Percentiles rank a stretch among this genome's conserved stretches.
Conservation (phyloP, 2,113 vertebrate species). For the Austrofundulus limnaeus region DNA sequence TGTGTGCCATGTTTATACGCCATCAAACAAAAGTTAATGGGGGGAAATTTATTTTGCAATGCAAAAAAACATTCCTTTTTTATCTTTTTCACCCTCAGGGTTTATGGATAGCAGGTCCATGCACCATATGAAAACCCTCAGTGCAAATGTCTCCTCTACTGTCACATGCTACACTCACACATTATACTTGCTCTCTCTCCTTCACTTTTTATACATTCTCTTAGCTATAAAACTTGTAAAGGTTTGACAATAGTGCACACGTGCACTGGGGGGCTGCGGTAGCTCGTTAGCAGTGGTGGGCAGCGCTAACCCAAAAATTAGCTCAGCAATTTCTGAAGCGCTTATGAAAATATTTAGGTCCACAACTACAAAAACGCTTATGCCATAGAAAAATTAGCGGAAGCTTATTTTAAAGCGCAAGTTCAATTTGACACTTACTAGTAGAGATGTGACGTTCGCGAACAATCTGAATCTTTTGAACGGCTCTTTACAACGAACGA, state of each 20-base stretch:
- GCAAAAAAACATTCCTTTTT: conserved; percentile 49
- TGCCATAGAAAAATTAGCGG: too few relatives aligned
- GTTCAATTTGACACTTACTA: too few relatives aligned
- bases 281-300: too few relatives aligned
- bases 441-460: too few relatives aligned
- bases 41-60: conserved; percentile 55
- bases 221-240: conserved; percentile 36
- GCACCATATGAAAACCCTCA: conserved; percentile 58
- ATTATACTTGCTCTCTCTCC: conserved; percentile 8
- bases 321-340: too few relatives aligned
- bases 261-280: too few relatives aligned
- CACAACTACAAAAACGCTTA: too few relatives aligned
- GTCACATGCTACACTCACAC: conserved; percentile 24
- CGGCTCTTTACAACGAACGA: too few relatives aligned
- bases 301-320: too few relatives aligned
- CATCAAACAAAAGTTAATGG: conserved; percentile 74
- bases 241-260: conserved; percentile 27
- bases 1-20: conserved; percentile 63
- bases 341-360: too few relatives aligned
- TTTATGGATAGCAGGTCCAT: conserved; percentile 51
- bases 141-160: conserved; percentile 33
- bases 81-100: conserved; percentile 54
- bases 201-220: neutral
- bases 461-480: too few relatives aligned
- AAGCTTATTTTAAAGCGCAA: too few relatives aligned